phyloP scores from a whole-genome alignment of 2,113 vertebrate species.

The Tapirus terrestris region DNA sequence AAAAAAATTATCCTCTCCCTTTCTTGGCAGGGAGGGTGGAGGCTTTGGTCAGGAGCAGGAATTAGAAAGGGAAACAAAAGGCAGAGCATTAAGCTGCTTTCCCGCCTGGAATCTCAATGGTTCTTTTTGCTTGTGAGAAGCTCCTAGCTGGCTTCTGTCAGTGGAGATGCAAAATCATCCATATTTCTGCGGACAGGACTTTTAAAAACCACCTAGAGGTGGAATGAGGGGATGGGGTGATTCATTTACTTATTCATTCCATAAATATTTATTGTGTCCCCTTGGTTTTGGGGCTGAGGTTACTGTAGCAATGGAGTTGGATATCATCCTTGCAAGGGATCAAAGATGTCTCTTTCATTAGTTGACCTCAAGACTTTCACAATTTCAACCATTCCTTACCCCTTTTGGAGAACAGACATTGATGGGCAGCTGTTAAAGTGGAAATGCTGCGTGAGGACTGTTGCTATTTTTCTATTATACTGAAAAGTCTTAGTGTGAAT shows the following conservation, averaged over 20 bases:
- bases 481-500: neutral
- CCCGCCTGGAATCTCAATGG: neutral
- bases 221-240: neutral
- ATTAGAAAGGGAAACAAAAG: constrained; percentile 68
- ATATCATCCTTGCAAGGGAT: neutral
- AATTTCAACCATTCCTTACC: neutral
- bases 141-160: neutral
- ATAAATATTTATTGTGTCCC: neutral
- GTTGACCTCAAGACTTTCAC: neutral
- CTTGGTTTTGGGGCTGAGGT: neutral
- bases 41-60: neutral
- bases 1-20: neutral
- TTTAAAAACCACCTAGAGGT: neutral
- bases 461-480: neutral
- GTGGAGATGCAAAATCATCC: neutral
- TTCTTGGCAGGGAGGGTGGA: constrained; percentile 55
- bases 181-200: neutral
- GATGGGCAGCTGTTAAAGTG: neutral
- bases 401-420: neutral
- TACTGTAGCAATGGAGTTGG: neutral
- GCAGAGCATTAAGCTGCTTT: neutral
- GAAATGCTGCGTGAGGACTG: neutral
- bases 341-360: neutral
- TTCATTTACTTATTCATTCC: neutral
- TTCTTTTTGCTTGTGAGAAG: neutral